Evolutionary conservation across 2,113 vertebrate genomes (phyloP), one percentile per base, ranked within the genome.

Genomic region (Pedionomus torquatus): DNA sequence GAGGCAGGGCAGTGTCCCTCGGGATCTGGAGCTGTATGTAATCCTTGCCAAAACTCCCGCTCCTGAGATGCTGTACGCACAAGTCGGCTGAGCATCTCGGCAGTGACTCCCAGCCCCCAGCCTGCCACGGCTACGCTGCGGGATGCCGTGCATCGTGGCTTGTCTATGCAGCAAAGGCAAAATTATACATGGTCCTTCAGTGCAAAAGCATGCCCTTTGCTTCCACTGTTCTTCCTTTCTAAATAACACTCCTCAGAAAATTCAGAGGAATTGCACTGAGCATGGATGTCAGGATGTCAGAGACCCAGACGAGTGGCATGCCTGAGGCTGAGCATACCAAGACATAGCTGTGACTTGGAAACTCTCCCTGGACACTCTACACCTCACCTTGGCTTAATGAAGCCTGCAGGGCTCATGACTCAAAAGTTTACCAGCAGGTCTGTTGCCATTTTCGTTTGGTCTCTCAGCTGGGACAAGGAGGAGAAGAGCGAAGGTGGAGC

Each of bases 81-180:
- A 21, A 57, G 44, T 17, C 0, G 1, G 35, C 13, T 87, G 90
- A 87, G 35, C 77, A 52, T 35, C 41, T 81, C 69, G 0, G 0
- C 65, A 41, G 82, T 1, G 65, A 39, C 57, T 35, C 60, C 74
- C 78, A 55, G 48, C n/a, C 61, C 70, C 52, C 75, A 83, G 66
- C n/a, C 80, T 54, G 48, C 39, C 44, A 11, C 1, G 3, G 68
- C 2, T 35, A 10, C 0, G 0, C 44, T 3, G 1, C 3, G 2
- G n/a, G 60, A n/a, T 3, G 11, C 60, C 35, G 55, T 1, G 37
- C 41, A 23, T 39, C 68, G 11, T 0, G 6, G 33, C 63, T 57
- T 35, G 25, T 69, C 68, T 57, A 23, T 37, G 25, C 63, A 55
- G 49, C 54, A 77, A 39, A 69, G 49, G 69, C 46, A 69, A 72